A percentile compares a stretch with the other conserved stretches of the same genome.
Evolutionary conservation across 2,113 vertebrate genomes (phyloP).

Genomic region (Bungarus multicinctus): DNA sequence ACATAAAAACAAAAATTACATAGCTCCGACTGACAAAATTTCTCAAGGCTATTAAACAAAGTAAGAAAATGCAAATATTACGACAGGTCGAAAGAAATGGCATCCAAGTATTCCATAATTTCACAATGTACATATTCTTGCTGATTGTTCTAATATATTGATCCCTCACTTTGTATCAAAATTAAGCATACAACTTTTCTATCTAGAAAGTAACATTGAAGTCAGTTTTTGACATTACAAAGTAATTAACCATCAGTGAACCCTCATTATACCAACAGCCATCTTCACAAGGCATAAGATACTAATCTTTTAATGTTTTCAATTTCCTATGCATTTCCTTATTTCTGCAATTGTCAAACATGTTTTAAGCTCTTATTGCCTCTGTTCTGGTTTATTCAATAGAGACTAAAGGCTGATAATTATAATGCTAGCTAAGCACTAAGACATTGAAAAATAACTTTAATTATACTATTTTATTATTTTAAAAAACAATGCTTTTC

Average conservation of each 20-base stretch:
- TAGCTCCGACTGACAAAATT: not conserved
- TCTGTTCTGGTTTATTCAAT: not conserved
- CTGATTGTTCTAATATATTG: not conserved
- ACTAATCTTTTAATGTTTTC: not conserved
- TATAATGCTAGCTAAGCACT: not conserved
- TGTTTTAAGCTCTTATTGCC: not conserved
- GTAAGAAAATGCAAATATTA: not conserved
- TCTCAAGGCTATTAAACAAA: not conserved
- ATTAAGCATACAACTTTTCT: not conserved
- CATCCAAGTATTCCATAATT: not conserved
- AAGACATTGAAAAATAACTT: not conserved
- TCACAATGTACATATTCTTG: not conserved
- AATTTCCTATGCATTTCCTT: not conserved
- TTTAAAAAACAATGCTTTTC: not conserved
- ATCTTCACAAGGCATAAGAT: not conserved
- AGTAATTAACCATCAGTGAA: not conserved
- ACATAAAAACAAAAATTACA: constrained; percentile 24
- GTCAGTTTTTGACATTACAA: not conserved
- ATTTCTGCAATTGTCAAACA: not conserved
- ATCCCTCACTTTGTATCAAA: not conserved
- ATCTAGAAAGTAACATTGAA: not conserved
- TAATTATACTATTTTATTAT: not conserved
- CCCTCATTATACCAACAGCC: not conserved
- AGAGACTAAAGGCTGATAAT: not conserved
- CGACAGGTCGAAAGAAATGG: not conserved